Conservation (phyloP, 2,888 invertebrate genomes). For the Bhutanitis thaidina region DNA sequence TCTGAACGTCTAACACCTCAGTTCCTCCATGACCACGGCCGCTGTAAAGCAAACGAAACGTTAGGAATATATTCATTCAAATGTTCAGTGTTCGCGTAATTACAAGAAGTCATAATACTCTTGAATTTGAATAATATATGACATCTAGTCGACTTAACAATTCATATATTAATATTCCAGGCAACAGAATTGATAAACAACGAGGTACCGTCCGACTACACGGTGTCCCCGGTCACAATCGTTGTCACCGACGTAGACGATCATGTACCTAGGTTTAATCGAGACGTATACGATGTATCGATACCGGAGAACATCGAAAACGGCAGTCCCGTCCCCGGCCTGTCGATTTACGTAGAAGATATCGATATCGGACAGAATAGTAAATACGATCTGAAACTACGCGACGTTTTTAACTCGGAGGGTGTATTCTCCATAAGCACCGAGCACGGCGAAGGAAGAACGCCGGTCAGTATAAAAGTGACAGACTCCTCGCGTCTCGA, state of each 20-base stretch:
- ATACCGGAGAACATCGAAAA: conserved; percentile 88
- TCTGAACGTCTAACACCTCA: too few relatives aligned
- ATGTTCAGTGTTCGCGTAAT: too few relatives aligned
- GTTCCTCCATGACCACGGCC: too few relatives aligned
- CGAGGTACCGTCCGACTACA: conserved; percentile 84
- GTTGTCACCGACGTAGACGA: conserved; percentile 90
- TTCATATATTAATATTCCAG: too few relatives aligned
- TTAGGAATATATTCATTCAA: too few relatives aligned
- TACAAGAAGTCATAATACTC: too few relatives aligned
- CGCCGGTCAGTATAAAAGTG: conserved; percentile 86
- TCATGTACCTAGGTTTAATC: conserved; percentile 86
- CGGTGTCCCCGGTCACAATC: conserved; percentile 85
- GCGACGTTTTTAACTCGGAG: conserved; percentile 80
- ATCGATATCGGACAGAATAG: conserved; percentile 87
- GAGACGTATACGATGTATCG: conserved; percentile 82
- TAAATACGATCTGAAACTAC: conserved; percentile 82
- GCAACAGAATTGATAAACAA: conserved; percentile 88
- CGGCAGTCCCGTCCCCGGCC: conserved; percentile 84
- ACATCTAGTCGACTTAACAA: too few relatives aligned
- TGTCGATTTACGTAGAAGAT: conserved; percentile 87
- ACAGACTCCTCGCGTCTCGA: conserved; percentile 83
- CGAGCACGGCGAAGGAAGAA: conserved; percentile 83
- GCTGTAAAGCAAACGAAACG: too few relatives aligned
- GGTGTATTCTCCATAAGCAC: conserved; percentile 83
- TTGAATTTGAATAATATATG: too few relatives aligned